These are phyloP conservation scores for Drosophila borborema DNA, from an alignment of 2,888 invertebrate species.

Conservation along the genomic window DNA sequence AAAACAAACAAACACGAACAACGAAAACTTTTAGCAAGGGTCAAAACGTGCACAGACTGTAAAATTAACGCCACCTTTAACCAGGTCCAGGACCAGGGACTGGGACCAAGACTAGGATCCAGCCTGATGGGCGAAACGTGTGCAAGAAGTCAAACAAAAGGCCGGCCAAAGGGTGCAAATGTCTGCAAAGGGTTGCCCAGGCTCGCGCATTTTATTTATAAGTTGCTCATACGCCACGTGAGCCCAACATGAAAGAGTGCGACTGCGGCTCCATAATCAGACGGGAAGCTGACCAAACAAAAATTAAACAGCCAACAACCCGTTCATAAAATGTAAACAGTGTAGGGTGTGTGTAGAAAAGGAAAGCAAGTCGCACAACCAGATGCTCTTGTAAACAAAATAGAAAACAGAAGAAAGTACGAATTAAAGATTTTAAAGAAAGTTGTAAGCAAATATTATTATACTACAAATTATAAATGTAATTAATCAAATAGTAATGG, in stretches of 20 bases:
- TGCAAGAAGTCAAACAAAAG: conserved; percentile 63
- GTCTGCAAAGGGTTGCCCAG: conserved; percentile 42
- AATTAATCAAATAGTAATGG: no score
- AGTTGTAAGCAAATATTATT: no score
- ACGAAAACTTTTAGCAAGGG: conserved; percentile 62
- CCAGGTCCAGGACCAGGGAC: not conserved
- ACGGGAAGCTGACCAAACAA: conserved; percentile 49
- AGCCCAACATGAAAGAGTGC: conserved; percentile 39
- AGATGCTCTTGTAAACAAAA: conserved; percentile 14
- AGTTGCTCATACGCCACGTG: conserved; percentile 56
- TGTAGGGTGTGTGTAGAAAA: not conserved
- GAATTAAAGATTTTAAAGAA: no score
- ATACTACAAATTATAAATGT: no score
- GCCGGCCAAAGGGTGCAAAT: conserved; percentile 36
- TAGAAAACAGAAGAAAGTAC: no score
- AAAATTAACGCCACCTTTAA: conserved; percentile 74
- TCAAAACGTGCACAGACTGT: conserved; percentile 75
- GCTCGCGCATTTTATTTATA: conserved; percentile 17
- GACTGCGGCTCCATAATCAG: conserved; percentile 31
- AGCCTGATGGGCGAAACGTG: conserved; percentile 61
- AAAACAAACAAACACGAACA: conserved; percentile 16
- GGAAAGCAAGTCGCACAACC: not conserved
- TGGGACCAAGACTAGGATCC: not conserved
- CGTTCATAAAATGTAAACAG: conserved; percentile 41
- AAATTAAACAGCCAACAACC: conserved; percentile 43